A percentile compares a stretch with the other conserved stretches of the same genome.
phyloP scores from a whole-genome alignment of 2,113 vertebrate genomes.

The Takifugu flavidus region DNA sequence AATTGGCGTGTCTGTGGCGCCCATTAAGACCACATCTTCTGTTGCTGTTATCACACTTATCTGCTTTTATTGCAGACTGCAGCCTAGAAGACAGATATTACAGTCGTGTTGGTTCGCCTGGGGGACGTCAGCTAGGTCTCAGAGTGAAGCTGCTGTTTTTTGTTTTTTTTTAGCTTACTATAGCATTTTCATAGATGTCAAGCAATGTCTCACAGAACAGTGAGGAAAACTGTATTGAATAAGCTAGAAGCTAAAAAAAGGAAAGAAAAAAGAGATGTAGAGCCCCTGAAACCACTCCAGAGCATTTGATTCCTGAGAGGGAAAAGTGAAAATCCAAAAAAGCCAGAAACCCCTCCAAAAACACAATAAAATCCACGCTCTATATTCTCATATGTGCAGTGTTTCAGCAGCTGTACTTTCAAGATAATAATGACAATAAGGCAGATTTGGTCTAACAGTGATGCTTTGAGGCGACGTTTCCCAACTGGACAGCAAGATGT shows the following conservation, averaged over 20 bases:
- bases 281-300: too few relatives aligned
- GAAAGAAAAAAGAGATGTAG: too few relatives aligned
- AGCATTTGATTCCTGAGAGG: too few relatives aligned
- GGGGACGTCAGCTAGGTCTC: constrained; percentile 25
- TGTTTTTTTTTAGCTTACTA: constrained; percentile 12
- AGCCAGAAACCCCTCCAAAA: too few relatives aligned
- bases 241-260: too few relatives aligned
- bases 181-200: constrained; percentile 6
- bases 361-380: too few relatives aligned
- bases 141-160: not conserved
- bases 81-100: constrained; percentile 27
- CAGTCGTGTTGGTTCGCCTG: constrained; percentile 34
- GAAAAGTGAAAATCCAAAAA: too few relatives aligned
- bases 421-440: too few relatives aligned
- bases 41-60: constrained; percentile 44
- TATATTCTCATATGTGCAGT: too few relatives aligned
- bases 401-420: too few relatives aligned
- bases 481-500: constrained; percentile 18
- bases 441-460: not conserved
- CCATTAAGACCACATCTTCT: constrained; percentile 50
- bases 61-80: constrained; percentile 38
- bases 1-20: constrained; percentile 51
- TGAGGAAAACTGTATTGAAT: not conserved
- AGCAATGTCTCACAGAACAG: not conserved
- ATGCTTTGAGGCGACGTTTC: constrained; percentile 17